Evolutionary conservation across 37 sponge, comb jelly and placozoan species (phyloP), one percentile per base, ranked within the genome.

Genomic region (Hexactinellida sp.): DNA sequence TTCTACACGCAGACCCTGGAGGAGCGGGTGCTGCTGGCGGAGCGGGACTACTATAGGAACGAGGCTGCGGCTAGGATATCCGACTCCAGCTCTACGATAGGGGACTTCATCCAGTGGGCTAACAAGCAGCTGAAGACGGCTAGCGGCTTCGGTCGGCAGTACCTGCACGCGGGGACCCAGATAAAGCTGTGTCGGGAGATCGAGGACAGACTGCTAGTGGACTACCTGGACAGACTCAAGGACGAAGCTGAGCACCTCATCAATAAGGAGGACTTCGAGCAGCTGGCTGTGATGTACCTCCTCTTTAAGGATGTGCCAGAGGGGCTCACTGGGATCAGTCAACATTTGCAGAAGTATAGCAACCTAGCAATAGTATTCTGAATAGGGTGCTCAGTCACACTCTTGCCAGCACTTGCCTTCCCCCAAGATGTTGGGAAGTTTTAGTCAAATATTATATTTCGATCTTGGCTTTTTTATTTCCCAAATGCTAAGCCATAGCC

Each of bases 231-330:
- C 34, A 63, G 76, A n/a, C 76, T 63, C 5, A 63, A 10, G 30
- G 76, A 63, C 13, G 76, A 63, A n/a, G 76, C 76, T 3, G 30
- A 21, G 5, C 76, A 63, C 34, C 76, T 63, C 34, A 63, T 63
- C 34, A 63, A 63, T 1, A 63, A 63, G 34, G 32, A 63, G 76
- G 76, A 10, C 34, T 63, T 63, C 34, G 76, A 63, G 34, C 28
- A 63, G 76, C 76, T 63, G 32, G 3, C 76, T 25, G 76, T 63
- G 19, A 63, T 63, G 76, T 63, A 63, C 76, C 30, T 7, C 34
- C 76, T 63, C 5, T 63, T 63, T 63, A 63, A 63, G 13, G 76
- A 63, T 63, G 76, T 63, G 25, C 76, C 76, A 63, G 76, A 63
- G 76, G 76, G 76, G 34, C 34, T 63, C 19, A 63, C 5, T n/a